A percentile compares a stretch with the other conserved stretches of the same genome.
Evolutionary conservation across 2,113 vertebrate genomes (phyloP).

Genomic region (Xiphorhynchus elegans): DNA sequence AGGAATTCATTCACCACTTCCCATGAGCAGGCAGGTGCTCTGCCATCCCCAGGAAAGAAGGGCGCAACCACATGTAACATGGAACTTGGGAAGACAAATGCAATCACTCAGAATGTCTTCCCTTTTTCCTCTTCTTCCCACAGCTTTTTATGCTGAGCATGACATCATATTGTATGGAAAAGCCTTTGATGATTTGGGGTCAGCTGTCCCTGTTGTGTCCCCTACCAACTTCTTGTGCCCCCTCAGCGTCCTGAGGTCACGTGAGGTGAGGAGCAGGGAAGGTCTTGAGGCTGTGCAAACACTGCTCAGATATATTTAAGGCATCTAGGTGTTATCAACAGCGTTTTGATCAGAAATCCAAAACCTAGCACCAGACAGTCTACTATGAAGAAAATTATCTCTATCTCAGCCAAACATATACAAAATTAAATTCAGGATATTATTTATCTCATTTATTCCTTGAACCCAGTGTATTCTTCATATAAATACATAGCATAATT

Average conservation of each 20-base stretch:
- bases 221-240: not conserved
- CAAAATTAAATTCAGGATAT: not conserved
- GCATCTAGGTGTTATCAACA: not conserved
- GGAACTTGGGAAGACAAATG: not conserved
- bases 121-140: not conserved
- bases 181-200: not conserved
- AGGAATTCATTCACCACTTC: not conserved
- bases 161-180: not conserved
- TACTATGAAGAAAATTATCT: not conserved
- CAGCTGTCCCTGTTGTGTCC: not conserved
- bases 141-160: not conserved
- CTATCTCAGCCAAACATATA: not conserved
- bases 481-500: not conserved
- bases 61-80: not conserved
- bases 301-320: not conserved
- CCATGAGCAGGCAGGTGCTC: not conserved
- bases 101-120: not conserved
- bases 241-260: rapidly evolving
- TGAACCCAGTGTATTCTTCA: not conserved
- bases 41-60: not conserved
- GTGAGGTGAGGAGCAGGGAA: not conserved
- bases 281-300: not conserved
- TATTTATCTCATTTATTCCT: not conserved
- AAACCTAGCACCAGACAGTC: not conserved
- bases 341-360: not conserved